These are phyloP conservation scores for Elymnias hypermnestra DNA, from an alignment of 1,140 invertebrate species.

Conservation along the genomic window DNA sequence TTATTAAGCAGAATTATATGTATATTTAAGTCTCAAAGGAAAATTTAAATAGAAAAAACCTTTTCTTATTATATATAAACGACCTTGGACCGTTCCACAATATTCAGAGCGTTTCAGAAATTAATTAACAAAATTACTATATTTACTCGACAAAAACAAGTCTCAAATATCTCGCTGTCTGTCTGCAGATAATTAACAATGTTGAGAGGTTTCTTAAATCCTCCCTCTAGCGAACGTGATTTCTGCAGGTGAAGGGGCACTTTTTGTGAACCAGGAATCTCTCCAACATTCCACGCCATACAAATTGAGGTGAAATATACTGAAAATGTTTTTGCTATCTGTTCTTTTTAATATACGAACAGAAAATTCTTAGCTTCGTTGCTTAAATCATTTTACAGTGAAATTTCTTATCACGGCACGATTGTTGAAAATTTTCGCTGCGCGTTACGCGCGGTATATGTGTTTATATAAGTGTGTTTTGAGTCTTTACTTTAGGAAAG, in stretches of 20 bases:
- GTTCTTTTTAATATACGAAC: no score
- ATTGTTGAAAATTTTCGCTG: no score
- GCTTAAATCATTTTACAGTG: no score
- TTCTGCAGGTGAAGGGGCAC: constrained; percentile 44
- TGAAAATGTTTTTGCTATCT: no score
- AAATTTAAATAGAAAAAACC: no score
- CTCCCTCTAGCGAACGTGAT: constrained; percentile 32
- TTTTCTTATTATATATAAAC: neutral
- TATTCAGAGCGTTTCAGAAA: constrained; percentile 2
- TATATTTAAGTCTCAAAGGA: no score
- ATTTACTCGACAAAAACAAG: constrained; percentile 22
- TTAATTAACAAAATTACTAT: constrained; percentile 16
- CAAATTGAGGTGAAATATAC: neutral
- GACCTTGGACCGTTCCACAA: neutral
- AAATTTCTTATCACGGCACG: no score
- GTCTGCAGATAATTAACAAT: constrained; percentile 38
- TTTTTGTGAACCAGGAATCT: constrained; percentile 45
- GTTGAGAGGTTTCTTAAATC: constrained; percentile 30
- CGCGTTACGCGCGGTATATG: no score
- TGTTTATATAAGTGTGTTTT: no score
- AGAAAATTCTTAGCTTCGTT: no score
- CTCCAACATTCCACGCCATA: constrained; percentile 24
- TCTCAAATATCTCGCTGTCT: constrained; percentile 24
- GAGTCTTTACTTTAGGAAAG: no score
- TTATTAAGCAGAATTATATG: no score